phyloP scores from a whole-genome alignment of 2,113 vertebrate species.

The Etia nguti region DNA sequence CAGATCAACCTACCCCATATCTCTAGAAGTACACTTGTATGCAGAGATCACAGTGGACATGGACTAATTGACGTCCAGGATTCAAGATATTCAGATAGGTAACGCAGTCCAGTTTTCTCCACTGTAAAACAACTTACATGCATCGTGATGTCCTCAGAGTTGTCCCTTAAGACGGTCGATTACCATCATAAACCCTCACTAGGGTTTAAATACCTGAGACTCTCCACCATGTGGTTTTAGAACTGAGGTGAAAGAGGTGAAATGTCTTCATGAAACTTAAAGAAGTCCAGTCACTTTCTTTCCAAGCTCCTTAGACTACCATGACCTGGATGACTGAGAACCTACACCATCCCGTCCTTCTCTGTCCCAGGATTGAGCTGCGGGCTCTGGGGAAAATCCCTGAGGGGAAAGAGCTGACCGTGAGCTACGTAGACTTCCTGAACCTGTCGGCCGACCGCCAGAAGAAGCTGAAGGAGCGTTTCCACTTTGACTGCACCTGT shows the following conservation, averaged over 20 bases:
- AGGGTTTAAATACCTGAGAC: not conserved
- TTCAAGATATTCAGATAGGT: not conserved
- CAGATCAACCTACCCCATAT: not conserved
- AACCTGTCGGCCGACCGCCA: slow-evolving; percentile 81
- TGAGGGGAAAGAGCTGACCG: slow-evolving; percentile 83
- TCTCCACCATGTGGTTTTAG: not conserved
- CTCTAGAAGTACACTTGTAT: not conserved
- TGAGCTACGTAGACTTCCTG: slow-evolving; percentile 93
- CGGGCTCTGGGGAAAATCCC: slow-evolving; percentile 81
- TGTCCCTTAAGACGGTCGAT: not conserved
- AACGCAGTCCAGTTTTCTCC: not conserved
- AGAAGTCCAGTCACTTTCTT: not conserved
- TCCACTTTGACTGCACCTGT: slow-evolving; percentile 87
- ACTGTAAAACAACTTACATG: not conserved
- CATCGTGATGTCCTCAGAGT: not conserved
- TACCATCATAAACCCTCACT: not conserved
- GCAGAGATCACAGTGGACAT: not conserved
- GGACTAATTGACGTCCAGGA: not conserved
- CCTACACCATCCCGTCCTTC: not conserved
- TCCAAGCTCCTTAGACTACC: not conserved
- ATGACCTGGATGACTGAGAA: not conserved
- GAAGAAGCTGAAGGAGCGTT: slow-evolving; percentile 80
- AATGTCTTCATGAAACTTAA: not conserved
- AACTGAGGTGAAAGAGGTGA: not conserved
- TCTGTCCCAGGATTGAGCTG: slow-evolving; percentile 84